Base-by-base conservation (phyloP, 2,888 invertebrate genomes). In the Mesorhabditis spiculigera region DNA sequence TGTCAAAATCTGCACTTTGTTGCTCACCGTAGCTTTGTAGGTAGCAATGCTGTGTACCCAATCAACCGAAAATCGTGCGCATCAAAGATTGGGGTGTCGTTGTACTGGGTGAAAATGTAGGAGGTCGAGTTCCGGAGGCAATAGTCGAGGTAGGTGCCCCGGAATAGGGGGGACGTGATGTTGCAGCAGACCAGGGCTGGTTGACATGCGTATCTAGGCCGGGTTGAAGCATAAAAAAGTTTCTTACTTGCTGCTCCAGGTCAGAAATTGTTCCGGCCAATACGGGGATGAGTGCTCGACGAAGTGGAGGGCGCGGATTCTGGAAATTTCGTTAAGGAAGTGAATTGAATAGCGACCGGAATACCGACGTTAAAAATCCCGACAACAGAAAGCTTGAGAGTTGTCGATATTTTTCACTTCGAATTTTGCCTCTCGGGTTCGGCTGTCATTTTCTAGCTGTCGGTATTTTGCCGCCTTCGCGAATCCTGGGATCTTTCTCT, bases 11-110 rank as follows among this genome's bases (percentile, higher is more conserved):
- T 50, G 8, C 3, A 1, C 58, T 58, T 58, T 28, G 10, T n/a
- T 10, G 10, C 28, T 63, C 16, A 63, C 64, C 64, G n/a, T 5
- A 80, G 72, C 43, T 67, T 68, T 3, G 79, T 78, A n/a, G 82
- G 82, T 43, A 84, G 58, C 71, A 83, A 75, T 4, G 83, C 84
- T 6, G 84, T 83, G 73, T 84, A 84, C 71, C 84, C 84, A 41
- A 84, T 75, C 13, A 84, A 69, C 42, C 78, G 77, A 43, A 81
- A 81, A 45, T 81, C 75, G 44, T 81, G 63, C 66, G 76, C 75
- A 69, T 84, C 82, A 73, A 83, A 84, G 44, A 84, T 80, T 43
- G 84, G 83, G 10, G 84, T 84, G 75, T 84, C 84, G 69, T 84
- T 84, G 78, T 83, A 84, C 43, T 80, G 75, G 13, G 84, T 85